Evolutionary conservation across 2,797 vertebrate genomes (phyloP).

Genomic region (Labroides dimidiatus): DNA sequence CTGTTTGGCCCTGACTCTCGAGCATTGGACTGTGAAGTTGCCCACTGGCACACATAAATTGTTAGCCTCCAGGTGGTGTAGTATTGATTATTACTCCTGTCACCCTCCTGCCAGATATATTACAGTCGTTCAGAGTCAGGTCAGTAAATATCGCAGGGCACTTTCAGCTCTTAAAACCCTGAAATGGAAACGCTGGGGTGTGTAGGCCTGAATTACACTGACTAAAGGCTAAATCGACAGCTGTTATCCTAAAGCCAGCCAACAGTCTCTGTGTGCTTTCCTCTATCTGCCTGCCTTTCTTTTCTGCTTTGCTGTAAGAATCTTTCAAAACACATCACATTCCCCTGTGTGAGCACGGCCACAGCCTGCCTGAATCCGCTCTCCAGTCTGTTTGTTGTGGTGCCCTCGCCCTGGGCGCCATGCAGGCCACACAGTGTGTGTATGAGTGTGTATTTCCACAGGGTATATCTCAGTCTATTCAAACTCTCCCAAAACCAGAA

Average conservation of each 20-base stretch:
- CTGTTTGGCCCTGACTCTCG: neutral
- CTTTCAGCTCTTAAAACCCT: conserved; percentile 3
- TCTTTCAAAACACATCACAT: conserved; percentile 59
- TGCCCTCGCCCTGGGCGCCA: conserved; percentile 37
- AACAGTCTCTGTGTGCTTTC: conserved; percentile 12
- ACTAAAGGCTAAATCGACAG: conserved; percentile 38
- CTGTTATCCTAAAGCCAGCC: conserved; percentile 26
- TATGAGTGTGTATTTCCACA: conserved; percentile 13
- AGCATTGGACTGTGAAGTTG: neutral
- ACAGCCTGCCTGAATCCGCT: neutral
- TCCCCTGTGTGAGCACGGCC: conserved; percentile 31
- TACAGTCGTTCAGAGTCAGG: neutral
- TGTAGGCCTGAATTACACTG: conserved; percentile 3
- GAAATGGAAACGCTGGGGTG: conserved; percentile 5
- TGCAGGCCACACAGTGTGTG: neutral
- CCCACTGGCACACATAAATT: neutral
- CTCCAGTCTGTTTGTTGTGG: conserved; percentile 26
- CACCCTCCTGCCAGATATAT: conserved; percentile 11
- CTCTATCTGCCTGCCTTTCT: conserved; percentile 18
- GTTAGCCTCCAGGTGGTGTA: conserved; percentile 1
- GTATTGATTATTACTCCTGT: conserved; percentile 21
- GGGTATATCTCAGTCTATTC: conserved; percentile 17
- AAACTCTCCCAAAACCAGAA: conserved; percentile 19
- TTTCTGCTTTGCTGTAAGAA: conserved; percentile 28
- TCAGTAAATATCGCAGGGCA: conserved; percentile 9